Base-by-base conservation (phyloP, 2,113 vertebrate species). In the Desmodus rotundus region DNA sequence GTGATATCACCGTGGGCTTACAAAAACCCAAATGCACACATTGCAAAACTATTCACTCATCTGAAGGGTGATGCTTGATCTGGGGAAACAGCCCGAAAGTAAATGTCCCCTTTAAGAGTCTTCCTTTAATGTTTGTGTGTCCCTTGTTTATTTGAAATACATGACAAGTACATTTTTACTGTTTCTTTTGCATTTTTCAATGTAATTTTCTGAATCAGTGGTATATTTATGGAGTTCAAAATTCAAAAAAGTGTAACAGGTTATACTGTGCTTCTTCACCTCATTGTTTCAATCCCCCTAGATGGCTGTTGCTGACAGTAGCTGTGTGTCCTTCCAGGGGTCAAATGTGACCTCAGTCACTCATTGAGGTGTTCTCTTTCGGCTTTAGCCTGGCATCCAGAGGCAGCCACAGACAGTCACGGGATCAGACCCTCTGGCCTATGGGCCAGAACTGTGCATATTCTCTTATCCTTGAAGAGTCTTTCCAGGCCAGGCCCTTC, bases 161-260 rank as follows among this genome's bases (percentile, higher is more conserved):
- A 58, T 20, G 28, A 83, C 41, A 63, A 76, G 65, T 76, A 67
- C 4, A 7, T 78, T 63, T 83, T 54, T 7, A 26, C 17, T 72
- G 5, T 93, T 92, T 73, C 61, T n/a, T 72, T 73, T 63, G 43
- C 19, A 36, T 45, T 72, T 96, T 88, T 72, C 61, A 82, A 1
- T 93, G 68, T 58, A 63, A 16, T 80, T 56, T 78, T 94, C 73
- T 76, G 7, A 82, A 16, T 72, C 15, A 3, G 3, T 50, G 58
- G 22, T 58, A 16, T 24, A 15, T 45, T 52, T 81, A 43, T 36
- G 54, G 68, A 78, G n/a, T 86, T 93, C 24, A 88, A 24, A 17
- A 82, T 81, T 89, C 58, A 67, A n/a, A 52, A 15, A 38, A 45
- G 22, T 63, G 4, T 61, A 7, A 38, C 54, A 83, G 33, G 19